These are phyloP conservation scores for Leucania comma DNA, from an alignment of 2,888 invertebrate species.

Conservation along the genomic window DNA sequence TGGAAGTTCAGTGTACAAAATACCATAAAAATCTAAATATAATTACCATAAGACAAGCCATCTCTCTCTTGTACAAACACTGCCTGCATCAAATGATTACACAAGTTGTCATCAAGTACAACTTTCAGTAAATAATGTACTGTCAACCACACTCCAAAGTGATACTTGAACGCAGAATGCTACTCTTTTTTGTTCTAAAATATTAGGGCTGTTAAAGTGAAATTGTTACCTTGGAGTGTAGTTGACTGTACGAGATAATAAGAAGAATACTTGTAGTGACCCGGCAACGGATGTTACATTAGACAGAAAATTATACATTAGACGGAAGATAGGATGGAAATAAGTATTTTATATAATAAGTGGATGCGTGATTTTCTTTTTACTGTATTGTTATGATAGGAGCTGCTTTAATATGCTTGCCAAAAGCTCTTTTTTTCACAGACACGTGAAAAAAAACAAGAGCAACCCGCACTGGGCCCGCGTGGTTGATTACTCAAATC, in stretches of 20 bases:
- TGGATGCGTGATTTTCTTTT: not conserved
- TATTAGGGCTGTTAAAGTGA: not conserved
- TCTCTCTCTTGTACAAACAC: conserved; percentile 27
- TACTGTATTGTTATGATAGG: no score
- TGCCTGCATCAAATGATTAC: conserved; percentile 29
- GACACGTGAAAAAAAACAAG: no score
- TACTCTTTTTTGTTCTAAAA: no score
- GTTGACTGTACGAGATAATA: conserved; percentile 27
- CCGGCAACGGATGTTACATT: conserved; percentile 72
- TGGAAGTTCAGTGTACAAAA: conserved; percentile 3
- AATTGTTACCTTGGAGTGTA: not conserved
- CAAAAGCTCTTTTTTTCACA: no score
- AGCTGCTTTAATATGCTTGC: not conserved
- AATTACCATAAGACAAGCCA: conserved; percentile 23
- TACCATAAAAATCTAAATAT: conserved; percentile 29
- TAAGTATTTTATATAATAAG: conserved; percentile 65
- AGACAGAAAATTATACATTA: conserved; percentile 73
- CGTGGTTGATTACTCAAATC: no score
- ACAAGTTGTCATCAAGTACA: conserved; percentile 35
- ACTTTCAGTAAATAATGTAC: conserved; percentile 42
- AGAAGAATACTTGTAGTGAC: conserved; percentile 40
- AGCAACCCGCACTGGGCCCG: no score
- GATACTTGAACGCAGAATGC: not conserved
- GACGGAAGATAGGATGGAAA: conserved; percentile 66
- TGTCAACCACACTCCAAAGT: not conserved